Conservation (phyloP, 2,888 invertebrate species). For the Molanna angustata region DNA sequence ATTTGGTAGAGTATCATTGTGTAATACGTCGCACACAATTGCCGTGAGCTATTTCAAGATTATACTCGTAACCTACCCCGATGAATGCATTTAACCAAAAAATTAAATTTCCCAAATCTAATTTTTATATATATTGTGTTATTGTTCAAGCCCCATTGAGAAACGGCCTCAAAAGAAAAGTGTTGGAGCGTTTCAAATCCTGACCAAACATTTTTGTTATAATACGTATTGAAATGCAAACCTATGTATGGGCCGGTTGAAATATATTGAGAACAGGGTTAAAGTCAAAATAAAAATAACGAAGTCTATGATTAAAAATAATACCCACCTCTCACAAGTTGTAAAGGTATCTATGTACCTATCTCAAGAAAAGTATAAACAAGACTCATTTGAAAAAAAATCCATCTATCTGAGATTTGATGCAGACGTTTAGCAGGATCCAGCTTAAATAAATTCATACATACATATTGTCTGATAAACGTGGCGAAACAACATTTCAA, state of each 20-base stretch:
- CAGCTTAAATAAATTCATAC: too few relatives aligned
- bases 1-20: constrained; percentile 14
- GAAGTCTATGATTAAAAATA: too few relatives aligned
- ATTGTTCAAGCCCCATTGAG: constrained; percentile 26
- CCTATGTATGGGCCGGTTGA: constrained; percentile 22
- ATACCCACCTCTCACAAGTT: too few relatives aligned
- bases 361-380: too few relatives aligned
- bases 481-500: too few relatives aligned
- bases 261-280: too few relatives aligned
- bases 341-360: too few relatives aligned
- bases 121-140: constrained; percentile 31
- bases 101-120: constrained; percentile 34
- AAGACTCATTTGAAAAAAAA: too few relatives aligned
- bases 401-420: too few relatives aligned
- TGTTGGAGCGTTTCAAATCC: constrained; percentile 34
- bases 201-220: constrained; percentile 33
- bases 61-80: constrained; percentile 20
- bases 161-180: constrained; percentile 24
- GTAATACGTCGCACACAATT: background rate
- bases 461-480: too few relatives aligned
- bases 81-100: constrained; percentile 32
- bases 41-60: constrained; percentile 9
- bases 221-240: constrained; percentile 29
- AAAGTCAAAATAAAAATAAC: too few relatives aligned
- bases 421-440: too few relatives aligned